Percentiles rank a stretch among this genome's conserved stretches.
phyloP scores from a whole-genome alignment of 2,888 invertebrate genomes.

The Aphodius sticticus region DNA sequence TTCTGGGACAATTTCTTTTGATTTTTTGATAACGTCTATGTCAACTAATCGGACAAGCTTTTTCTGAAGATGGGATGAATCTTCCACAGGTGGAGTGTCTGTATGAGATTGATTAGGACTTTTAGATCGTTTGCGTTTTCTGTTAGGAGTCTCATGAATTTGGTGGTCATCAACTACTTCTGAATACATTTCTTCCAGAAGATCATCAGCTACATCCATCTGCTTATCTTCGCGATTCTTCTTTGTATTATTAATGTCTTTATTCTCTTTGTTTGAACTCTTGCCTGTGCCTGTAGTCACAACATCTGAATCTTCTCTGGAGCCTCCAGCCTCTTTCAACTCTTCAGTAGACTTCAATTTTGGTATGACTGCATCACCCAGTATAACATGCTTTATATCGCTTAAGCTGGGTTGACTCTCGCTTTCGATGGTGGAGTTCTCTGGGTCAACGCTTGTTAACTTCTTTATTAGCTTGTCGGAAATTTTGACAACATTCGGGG shows the following conservation, averaged over 20 bases:
- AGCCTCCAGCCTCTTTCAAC: neutral
- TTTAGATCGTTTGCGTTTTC: slow-evolving; percentile 17
- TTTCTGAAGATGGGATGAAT: slow-evolving; percentile 11
- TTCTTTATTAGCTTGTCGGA: slow-evolving; percentile 55
- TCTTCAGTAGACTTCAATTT: neutral
- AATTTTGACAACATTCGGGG: slow-evolving; percentile 53
- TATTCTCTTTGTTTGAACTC: slow-evolving; percentile 14
- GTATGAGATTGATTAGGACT: neutral
- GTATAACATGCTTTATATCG: slow-evolving; percentile 34
- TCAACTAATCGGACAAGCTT: slow-evolving; percentile 36
- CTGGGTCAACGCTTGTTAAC: slow-evolving; percentile 40
- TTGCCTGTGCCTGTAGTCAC: neutral
- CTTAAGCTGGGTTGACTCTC: slow-evolving; percentile 27
- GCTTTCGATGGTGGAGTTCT: slow-evolving; percentile 28
- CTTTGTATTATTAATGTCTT: neutral
- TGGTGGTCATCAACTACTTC: slow-evolving; percentile 25
- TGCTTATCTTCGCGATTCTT: neutral
- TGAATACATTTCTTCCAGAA: slow-evolving; percentile 36
- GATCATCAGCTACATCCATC: slow-evolving; percentile 26
- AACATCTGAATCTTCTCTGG: neutral
- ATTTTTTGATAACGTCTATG: slow-evolving; percentile 31
- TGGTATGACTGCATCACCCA: slow-evolving; percentile 15
- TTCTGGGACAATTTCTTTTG: slow-evolving; percentile 9
- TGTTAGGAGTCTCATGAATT: neutral
- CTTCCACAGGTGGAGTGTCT: slow-evolving; percentile 6